phyloP scores from a whole-genome alignment of 2,797 vertebrate species.

The Allobates femoralis region DNA sequence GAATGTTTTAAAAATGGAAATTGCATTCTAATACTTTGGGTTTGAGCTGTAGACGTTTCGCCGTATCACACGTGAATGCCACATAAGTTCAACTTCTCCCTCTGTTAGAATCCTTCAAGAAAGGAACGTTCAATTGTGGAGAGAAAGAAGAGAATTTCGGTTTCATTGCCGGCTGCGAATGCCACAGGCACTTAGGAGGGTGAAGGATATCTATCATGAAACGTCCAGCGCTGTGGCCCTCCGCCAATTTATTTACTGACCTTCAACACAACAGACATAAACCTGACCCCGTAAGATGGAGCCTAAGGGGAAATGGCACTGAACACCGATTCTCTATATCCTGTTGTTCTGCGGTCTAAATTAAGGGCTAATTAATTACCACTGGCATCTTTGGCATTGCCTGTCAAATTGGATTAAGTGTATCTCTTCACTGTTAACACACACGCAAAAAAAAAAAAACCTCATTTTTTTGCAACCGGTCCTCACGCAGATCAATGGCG shows the following conservation, averaged over 20 bases:
- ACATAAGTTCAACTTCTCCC: conserved; percentile 58
- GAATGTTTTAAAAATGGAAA: conserved; percentile 2
- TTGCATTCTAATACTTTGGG: conserved; percentile 30
- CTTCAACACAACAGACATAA: conserved; percentile 81
- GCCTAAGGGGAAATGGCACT: conserved; percentile 87
- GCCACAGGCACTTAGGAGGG: conserved; percentile 80
- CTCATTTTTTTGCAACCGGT: not conserved
- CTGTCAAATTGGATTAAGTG: conserved; percentile 93
- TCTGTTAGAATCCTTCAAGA: conserved; percentile 64
- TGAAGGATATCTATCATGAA: conserved; percentile 84
- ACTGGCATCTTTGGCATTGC: conserved; percentile 94
- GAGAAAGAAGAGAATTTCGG: conserved; percentile 67
- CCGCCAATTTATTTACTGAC: conserved; percentile 88
- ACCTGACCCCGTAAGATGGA: conserved; percentile 88
- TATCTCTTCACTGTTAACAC: conserved; percentile 79
- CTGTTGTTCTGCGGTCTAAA: conserved; percentile 91
- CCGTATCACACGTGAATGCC: not conserved
- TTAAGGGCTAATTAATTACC: conserved; percentile 99
- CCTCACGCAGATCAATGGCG: conserved; percentile 39
- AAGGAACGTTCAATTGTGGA: conserved; percentile 68
- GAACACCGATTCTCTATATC: conserved; percentile 86
- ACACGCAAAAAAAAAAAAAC: conserved; percentile 63
- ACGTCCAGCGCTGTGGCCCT: conserved; percentile 83
- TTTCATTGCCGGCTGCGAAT: conserved; percentile 76
- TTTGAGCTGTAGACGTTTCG: conserved; percentile 2